Conservation (phyloP, 1,140 invertebrate genomes). For the Dinothrombium tinctorium region DNA sequence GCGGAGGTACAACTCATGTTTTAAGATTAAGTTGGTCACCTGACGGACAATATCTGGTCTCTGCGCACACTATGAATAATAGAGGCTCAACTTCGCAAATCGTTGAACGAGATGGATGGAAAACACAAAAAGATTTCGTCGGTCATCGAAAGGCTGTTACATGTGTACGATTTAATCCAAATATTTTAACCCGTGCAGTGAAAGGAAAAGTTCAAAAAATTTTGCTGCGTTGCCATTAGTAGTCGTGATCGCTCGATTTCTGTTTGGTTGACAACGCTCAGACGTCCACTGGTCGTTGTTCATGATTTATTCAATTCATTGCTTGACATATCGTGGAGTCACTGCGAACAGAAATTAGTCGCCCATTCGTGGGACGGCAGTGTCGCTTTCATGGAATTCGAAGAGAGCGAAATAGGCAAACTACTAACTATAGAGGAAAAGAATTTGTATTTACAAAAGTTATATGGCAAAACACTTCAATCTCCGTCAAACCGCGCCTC, state of each 20-base stretch:
- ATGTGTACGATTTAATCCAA: constrained; percentile 55
- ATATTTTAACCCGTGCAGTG: no score
- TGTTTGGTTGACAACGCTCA: constrained; percentile 74
- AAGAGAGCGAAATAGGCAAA: constrained; percentile 52
- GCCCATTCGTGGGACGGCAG: constrained; percentile 86
- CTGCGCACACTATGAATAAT: constrained; percentile 94
- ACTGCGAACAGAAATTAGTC: constrained; percentile 50
- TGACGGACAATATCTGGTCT: constrained; percentile 83
- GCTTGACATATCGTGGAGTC: constrained; percentile 29
- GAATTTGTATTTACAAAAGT: constrained; percentile 11
- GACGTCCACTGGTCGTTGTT: constrained; percentile 71
- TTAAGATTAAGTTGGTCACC: constrained; percentile 84
- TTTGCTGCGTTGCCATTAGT: constrained; percentile 77
- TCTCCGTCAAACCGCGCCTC: background rate
- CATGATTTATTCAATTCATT: constrained; percentile 76
- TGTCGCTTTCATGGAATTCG: constrained; percentile 68
- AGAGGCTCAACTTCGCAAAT: constrained; percentile 82
- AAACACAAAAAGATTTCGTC: constrained; percentile 81
- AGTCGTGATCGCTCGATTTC: constrained; percentile 75
- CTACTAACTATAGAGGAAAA: constrained; percentile 49
- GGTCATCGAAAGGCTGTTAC: constrained; percentile 89
- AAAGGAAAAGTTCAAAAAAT: constrained; percentile 19
- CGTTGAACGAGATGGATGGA: constrained; percentile 50
- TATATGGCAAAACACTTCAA: constrained; percentile 8
- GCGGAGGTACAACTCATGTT: constrained; percentile 70